phyloP scores from a whole-genome alignment of 2,797 vertebrate genomes.

The Xenopus petersii region DNA sequence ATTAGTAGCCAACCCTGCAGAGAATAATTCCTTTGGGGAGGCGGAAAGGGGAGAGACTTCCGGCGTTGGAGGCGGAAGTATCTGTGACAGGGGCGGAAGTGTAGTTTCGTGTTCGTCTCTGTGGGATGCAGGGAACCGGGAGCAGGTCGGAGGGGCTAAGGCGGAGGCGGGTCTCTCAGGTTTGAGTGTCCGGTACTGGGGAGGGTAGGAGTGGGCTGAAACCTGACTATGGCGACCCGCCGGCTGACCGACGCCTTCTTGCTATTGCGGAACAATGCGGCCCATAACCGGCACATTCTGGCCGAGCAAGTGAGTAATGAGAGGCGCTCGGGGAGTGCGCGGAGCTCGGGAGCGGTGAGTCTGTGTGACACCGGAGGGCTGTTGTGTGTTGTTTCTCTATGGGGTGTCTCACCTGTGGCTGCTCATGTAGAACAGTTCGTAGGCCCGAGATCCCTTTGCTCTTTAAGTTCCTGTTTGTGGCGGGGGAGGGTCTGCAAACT shows the following conservation, averaged over 20 bases:
- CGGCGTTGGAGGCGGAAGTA: slow-evolving; percentile 26
- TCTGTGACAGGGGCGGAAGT: background rate
- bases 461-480: too few species aligned
- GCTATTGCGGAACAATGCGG: slow-evolving; percentile 99
- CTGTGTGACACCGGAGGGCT: slow-evolving; percentile 54
- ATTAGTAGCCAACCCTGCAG: too few species aligned
- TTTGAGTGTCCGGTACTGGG: slow-evolving; percentile 34
- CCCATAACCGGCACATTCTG: slow-evolving; percentile 98
- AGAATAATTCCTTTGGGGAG: background rate
- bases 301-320: slow-evolving; percentile 99
- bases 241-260: slow-evolving; percentile 98
- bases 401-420: too few species aligned
- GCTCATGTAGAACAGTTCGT: too few species aligned
- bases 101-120: background rate
- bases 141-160: slow-evolving; percentile 17
- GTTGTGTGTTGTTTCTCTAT: too few species aligned
- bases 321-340: slow-evolving; percentile 88
- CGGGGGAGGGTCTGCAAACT: too few species aligned
- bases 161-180: slow-evolving; percentile 7
- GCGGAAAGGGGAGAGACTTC: background rate
- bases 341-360: slow-evolving; percentile 99
- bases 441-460: too few species aligned
- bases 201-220: slow-evolving; percentile 40
- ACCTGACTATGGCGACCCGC: slow-evolving; percentile 89
- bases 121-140: slow-evolving; percentile 12